Conservation (phyloP, 2,797 vertebrate genomes). For the Urophycis tenuis region DNA sequence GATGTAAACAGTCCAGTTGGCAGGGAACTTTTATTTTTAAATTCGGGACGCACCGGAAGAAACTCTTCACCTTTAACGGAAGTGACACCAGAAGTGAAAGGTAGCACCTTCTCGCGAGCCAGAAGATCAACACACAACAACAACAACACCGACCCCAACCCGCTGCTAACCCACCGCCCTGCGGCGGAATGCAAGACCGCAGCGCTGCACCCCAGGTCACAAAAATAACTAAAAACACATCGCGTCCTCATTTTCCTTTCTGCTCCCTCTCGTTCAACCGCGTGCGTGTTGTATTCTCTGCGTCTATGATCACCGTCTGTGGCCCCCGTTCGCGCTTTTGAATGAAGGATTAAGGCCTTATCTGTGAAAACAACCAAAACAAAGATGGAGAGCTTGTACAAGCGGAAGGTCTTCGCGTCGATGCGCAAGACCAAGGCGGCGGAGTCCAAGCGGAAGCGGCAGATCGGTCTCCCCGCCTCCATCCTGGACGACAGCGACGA, state of each 20-base stretch:
- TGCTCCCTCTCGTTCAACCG: background rate
- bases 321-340: background rate
- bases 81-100: background rate
- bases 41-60: background rate
- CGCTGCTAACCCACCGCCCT: background rate
- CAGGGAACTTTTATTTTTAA: background rate
- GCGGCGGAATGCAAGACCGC: background rate
- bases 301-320: background rate
- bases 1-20: background rate
- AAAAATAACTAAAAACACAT: background rate
- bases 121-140: constrained; percentile 7
- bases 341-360: background rate
- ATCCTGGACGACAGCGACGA: constrained; percentile 70
- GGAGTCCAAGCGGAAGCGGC: constrained; percentile 50
- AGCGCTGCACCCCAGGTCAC: background rate
- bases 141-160: constrained; percentile 23
- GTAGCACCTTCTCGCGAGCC: background rate
- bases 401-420: constrained; percentile 66
- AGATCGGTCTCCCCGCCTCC: constrained; percentile 62
- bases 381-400: constrained; percentile 67
- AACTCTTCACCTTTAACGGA: background rate
- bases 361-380: background rate
- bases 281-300: background rate
- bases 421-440: constrained; percentile 67
- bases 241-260: background rate